These are phyloP conservation scores for Entelurus aequoreus DNA, from an alignment of 2,113 vertebrate species.

Conservation along the genomic window DNA sequence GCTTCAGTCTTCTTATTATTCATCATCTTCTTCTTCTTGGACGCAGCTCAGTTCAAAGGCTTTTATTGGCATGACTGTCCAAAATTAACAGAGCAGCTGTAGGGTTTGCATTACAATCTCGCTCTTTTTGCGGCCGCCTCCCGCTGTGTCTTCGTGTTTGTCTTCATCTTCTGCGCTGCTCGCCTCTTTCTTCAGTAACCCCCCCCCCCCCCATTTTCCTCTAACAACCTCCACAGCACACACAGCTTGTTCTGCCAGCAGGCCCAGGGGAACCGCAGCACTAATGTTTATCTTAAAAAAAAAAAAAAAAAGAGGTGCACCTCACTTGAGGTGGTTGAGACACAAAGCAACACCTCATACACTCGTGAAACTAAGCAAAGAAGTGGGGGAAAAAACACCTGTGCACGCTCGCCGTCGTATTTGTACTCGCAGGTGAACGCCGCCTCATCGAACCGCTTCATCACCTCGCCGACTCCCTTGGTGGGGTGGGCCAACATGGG, in stretches of 20 bases:
- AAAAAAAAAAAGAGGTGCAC: constrained; percentile 24
- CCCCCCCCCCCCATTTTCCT: background rate
- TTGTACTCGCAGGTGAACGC: constrained; percentile 92
- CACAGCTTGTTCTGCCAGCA: constrained; percentile 39
- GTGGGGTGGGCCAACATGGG: constrained; percentile 91
- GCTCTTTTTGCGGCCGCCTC: constrained; percentile 26
- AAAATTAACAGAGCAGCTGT: constrained; percentile 58
- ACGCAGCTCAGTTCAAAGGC: constrained; percentile 60
- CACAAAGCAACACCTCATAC: constrained; percentile 2
- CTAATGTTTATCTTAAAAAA: constrained; percentile 39
- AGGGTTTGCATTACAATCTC: constrained; percentile 51
- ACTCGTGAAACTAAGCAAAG: background rate
- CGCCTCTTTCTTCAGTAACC: constrained; percentile 15
- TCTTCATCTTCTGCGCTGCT: constrained; percentile 7
- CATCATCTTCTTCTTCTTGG: constrained; percentile 11
- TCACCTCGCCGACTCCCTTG: constrained; percentile 81
- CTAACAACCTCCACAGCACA: constrained; percentile 19
- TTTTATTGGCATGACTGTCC: constrained; percentile 62
- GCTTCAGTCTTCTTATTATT: background rate
- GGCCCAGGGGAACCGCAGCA: constrained; percentile 40
- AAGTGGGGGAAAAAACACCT: constrained; percentile 65
- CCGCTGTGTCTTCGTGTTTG: constrained; percentile 16
- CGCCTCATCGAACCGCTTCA: constrained; percentile 85
- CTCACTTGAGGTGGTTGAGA: background rate
- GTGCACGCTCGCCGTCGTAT: constrained; percentile 87